These are phyloP conservation scores for Sminthurinus signatus DNA, from an alignment of 1,140 invertebrate species.

Conservation along the genomic window DNA sequence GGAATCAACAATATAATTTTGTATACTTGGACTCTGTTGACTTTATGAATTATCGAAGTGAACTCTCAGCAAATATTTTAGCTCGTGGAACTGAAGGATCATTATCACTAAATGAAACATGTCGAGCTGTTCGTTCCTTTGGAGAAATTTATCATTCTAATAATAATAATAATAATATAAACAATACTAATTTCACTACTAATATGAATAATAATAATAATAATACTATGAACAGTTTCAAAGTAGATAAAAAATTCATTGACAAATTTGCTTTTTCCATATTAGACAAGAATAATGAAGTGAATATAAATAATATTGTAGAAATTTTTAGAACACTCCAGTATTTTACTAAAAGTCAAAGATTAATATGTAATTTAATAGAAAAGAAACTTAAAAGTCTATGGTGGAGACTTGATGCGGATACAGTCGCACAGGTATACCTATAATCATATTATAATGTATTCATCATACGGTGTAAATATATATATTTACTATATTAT, in stretches of 20 bases:
- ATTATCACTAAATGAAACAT: constrained; percentile 56
- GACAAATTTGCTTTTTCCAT: constrained; percentile 68
- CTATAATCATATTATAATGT: no score
- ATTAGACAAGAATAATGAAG: constrained; percentile 53
- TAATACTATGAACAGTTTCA: no score
- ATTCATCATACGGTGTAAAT: no score
- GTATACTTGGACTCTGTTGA: constrained; percentile 45
- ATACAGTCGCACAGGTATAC: constrained; percentile 53
- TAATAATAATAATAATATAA: no score
- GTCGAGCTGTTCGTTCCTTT: constrained; percentile 51
- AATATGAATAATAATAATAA: no score
- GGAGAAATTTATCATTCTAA: constrained; percentile 46
- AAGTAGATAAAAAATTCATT: constrained; percentile 47
- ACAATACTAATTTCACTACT: no score
- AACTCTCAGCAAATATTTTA: constrained; percentile 56
- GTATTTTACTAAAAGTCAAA: constrained; percentile 55
- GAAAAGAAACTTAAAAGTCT: constrained; percentile 54
- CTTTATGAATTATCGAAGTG: constrained; percentile 50
- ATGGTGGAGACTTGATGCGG: constrained; percentile 54
- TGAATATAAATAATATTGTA: constrained; percentile 54
- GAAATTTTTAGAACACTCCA: constrained; percentile 54
- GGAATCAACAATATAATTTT: neutral
- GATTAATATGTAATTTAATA: constrained; percentile 55
- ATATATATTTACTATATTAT: no score
- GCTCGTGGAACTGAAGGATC: constrained; percentile 56